These are phyloP conservation scores for Drosophila bifasciata DNA, from an alignment of 1,140 invertebrate genomes.

Conservation along the genomic window DNA sequence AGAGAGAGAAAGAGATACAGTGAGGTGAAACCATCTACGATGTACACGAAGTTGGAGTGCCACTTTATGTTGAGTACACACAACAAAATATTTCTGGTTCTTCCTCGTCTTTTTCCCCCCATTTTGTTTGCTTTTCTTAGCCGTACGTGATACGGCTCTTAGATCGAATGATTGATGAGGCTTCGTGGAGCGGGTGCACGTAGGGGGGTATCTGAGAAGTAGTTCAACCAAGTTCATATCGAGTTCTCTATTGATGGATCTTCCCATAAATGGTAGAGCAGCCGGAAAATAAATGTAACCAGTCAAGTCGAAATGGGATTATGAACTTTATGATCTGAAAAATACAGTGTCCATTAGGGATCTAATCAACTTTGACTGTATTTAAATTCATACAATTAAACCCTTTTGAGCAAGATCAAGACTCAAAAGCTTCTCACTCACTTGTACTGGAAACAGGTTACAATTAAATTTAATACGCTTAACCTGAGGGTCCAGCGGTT, in stretches of 20 bases:
- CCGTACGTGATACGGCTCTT: constrained; percentile 51
- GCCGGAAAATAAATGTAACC: too few relatives aligned
- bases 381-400: not conserved
- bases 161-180: constrained; percentile 57
- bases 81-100: constrained; percentile 44
- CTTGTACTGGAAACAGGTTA: constrained; percentile 14
- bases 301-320: too few relatives aligned
- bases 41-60: constrained; percentile 51
- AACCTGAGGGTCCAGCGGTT: not conserved
- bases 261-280: too few relatives aligned
- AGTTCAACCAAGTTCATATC: constrained; percentile 4
- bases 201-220: constrained; percentile 5
- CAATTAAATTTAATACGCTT: constrained; percentile 16
- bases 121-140: constrained; percentile 3
- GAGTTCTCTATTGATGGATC: too few relatives aligned
- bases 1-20: constrained; percentile 1
- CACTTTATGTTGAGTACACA: constrained; percentile 59
- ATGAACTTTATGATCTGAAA: too few relatives aligned
- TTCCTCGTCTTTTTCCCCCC: constrained; percentile 11
- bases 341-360: too few relatives aligned
- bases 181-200: not conserved
- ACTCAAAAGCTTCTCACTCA: constrained; percentile 22
- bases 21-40: constrained; percentile 5
- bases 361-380: not conserved
- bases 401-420: constrained; percentile 5